Evolutionary conservation across 1,140 invertebrate genomes (phyloP).

Genomic region (Drosophila lacertosa): DNA sequence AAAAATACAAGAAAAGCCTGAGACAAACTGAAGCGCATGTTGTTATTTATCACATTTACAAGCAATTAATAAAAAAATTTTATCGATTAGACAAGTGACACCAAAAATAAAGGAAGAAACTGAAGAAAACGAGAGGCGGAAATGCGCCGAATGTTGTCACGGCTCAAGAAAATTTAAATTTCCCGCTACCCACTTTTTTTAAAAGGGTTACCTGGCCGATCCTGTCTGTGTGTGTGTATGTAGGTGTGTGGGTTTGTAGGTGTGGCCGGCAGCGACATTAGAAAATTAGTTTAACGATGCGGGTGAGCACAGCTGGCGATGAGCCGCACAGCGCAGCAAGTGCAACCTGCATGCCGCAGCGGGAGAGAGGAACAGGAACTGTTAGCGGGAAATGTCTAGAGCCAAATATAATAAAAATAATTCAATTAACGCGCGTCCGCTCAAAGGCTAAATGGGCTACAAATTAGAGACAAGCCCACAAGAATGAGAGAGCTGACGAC

Average conservation of each 20-base stretch:
- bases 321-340: constrained; percentile 36
- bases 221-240: background rate
- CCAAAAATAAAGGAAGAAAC: constrained; percentile 6
- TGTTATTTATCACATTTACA: constrained; percentile 62
- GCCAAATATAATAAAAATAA: constrained; percentile 73
- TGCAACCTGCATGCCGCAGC: constrained; percentile 48
- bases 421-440: constrained; percentile 72
- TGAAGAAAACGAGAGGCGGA: constrained; percentile 33
- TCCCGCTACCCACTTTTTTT: constrained; percentile 10
- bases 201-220: constrained; percentile 8
- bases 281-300: constrained; percentile 78
- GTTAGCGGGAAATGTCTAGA: constrained; percentile 48
- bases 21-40: no score
- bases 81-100: constrained; percentile 74
- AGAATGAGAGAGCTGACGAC: constrained; percentile 65
- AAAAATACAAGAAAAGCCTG: background rate
- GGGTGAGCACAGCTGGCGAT: constrained; percentile 65
- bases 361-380: constrained; percentile 4
- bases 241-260: constrained; percentile 22
- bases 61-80: constrained; percentile 74
- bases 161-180: constrained; percentile 50
- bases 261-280: constrained; percentile 61
- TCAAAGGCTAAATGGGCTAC: constrained; percentile 69
- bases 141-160: constrained; percentile 38
- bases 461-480: constrained; percentile 75